phyloP scores from a whole-genome alignment of 2,888 invertebrate species.

The Orchesellides sinensis region DNA sequence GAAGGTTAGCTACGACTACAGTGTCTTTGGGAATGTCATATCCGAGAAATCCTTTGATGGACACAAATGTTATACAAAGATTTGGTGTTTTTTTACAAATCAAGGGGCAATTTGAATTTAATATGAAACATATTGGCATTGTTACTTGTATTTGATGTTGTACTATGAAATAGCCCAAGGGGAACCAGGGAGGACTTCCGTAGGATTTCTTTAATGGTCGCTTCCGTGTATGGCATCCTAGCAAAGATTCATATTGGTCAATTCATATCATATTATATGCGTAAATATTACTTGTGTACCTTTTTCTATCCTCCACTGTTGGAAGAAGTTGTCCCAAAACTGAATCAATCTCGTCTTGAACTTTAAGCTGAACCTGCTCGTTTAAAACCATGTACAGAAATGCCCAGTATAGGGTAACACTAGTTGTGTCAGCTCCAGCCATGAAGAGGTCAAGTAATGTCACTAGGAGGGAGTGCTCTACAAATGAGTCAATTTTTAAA shows the following conservation, averaged over 20 bases:
- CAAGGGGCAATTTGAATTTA: no score
- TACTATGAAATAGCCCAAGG: conserved; percentile 72
- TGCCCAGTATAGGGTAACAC: conserved; percentile 74
- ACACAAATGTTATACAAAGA: conserved; percentile 9
- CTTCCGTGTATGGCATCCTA: conserved; percentile 74
- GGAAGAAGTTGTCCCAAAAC: conserved; percentile 74
- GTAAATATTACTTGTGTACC: conserved; percentile 68
- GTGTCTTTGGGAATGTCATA: conserved; percentile 73
- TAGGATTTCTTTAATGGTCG: conserved; percentile 73
- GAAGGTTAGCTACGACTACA: conserved; percentile 72
- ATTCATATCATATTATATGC: no score
- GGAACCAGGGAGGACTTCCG: conserved; percentile 73
- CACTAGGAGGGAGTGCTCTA: conserved; percentile 75
- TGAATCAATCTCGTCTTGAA: conserved; percentile 76
- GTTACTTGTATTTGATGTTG: conserved; percentile 68
- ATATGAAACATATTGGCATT: neutral
- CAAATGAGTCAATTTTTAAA: conserved; percentile 12
- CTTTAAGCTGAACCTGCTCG: conserved; percentile 73
- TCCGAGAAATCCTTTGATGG: conserved; percentile 66
- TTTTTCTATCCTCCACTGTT: conserved; percentile 65
- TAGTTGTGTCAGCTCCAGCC: conserved; percentile 75
- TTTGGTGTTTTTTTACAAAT: no score
- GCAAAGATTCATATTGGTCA: conserved; percentile 27
- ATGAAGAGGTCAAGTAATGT: conserved; percentile 75
- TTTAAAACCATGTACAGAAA: conserved; percentile 75